phyloP scores from a whole-genome alignment of 2,797 vertebrate species.

The Harpagifer antarcticus region DNA sequence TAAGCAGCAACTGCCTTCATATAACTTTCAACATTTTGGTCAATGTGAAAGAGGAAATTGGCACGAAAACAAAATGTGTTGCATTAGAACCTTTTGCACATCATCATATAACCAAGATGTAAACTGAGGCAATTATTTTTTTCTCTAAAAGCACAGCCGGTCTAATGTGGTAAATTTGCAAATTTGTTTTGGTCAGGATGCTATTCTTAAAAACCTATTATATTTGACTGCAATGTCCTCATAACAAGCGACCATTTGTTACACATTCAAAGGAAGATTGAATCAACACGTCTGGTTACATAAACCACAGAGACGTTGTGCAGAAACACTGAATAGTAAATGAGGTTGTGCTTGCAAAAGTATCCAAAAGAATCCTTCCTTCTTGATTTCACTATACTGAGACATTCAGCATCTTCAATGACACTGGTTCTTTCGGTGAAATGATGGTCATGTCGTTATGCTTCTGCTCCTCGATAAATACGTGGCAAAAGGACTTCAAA shows the following conservation, averaged over 20 bases:
- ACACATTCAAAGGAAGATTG: constrained; percentile 25
- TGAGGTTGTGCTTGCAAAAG: constrained; percentile 27
- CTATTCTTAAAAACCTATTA: constrained; percentile 15
- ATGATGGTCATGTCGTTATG: constrained; percentile 12
- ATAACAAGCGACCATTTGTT: constrained; percentile 27
- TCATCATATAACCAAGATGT: not conserved
- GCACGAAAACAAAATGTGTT: not conserved
- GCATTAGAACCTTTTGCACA: not conserved
- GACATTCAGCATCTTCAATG: constrained; percentile 27
- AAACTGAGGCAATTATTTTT: not conserved
- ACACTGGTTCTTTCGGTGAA: constrained; percentile 18
- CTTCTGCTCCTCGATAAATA: constrained; percentile 13
- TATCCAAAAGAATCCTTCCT: constrained; percentile 24
- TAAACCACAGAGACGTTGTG: constrained; percentile 18
- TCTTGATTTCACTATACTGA: constrained; percentile 4
- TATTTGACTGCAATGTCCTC: constrained; percentile 7
- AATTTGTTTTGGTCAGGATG: not conserved
- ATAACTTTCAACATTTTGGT: not conserved
- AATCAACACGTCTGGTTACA: constrained; percentile 28
- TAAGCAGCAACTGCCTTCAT: constrained; percentile 6
- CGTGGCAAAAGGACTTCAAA: constrained; percentile 18
- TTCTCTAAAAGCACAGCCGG: not conserved
- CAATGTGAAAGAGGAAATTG: constrained; percentile 9
- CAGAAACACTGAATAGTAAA: constrained; percentile 36
- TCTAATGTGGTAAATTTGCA: not conserved